Percentiles rank a stretch among this genome's conserved stretches.
phyloP scores from a whole-genome alignment of 2,888 invertebrate genomes.

The Leucozona laternaria region DNA sequence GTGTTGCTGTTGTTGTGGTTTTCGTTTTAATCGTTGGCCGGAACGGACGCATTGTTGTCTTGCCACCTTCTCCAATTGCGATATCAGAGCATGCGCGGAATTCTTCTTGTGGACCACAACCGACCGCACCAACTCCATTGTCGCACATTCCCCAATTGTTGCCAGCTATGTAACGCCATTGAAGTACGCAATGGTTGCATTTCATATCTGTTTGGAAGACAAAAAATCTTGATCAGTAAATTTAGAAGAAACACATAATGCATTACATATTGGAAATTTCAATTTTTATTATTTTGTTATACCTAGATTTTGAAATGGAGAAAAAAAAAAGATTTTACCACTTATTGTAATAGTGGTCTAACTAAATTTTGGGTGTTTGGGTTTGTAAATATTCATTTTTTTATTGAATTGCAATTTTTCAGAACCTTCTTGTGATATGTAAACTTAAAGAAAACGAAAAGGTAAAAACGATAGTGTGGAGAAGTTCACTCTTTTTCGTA shows the following conservation, averaged over 20 bases:
- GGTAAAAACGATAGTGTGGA: too few relatives aligned
- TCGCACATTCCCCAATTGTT: conserved; percentile 92
- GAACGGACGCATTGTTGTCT: conserved; percentile 83
- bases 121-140: conserved; percentile 90
- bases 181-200: conserved; percentile 93
- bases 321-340: too few relatives aligned
- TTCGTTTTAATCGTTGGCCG: conserved; percentile 79
- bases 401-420: too few relatives aligned
- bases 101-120: conserved; percentile 95
- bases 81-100: conserved; percentile 94
- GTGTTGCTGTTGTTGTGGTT: conserved; percentile 78
- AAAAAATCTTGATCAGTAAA: neutral
- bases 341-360: too few relatives aligned
- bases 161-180: conserved; percentile 95
- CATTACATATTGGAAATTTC: too few relatives aligned
- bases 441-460: too few relatives aligned
- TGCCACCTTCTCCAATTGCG: conserved; percentile 86
- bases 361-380: too few relatives aligned
- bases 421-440: too few relatives aligned
- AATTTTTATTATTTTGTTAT: too few relatives aligned
- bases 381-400: too few relatives aligned
- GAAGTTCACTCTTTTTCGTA: too few relatives aligned
- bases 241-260: neutral
- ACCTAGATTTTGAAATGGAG: too few relatives aligned
- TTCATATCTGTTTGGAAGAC: conserved; percentile 84